Percentiles rank a stretch among this genome's conserved stretches.
Evolutionary conservation across 2,797 vertebrate genomes (phyloP).

Genomic region (Cynopterus sphinx): DNA sequence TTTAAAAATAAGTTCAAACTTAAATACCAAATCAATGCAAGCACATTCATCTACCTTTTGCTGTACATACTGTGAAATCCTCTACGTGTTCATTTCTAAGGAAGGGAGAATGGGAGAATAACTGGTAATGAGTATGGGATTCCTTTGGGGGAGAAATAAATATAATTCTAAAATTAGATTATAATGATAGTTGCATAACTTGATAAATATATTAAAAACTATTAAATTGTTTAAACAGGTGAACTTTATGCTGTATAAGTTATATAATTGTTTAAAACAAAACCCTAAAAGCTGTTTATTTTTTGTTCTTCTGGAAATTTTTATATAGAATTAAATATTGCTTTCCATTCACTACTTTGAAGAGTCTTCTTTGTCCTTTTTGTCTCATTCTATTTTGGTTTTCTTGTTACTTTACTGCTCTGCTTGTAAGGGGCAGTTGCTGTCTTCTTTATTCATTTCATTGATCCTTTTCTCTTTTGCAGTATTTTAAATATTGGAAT

Average conservation of each 20-base stretch:
- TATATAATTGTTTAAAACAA: slow-evolving; percentile 18
- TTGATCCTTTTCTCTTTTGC: background rate
- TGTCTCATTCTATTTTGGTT: background rate
- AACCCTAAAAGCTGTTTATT: background rate
- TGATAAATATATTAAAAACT: background rate
- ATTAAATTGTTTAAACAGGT: background rate
- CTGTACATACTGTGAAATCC: background rate
- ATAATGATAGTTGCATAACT: background rate
- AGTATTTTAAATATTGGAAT: background rate
- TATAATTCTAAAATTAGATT: background rate
- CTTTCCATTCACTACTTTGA: background rate
- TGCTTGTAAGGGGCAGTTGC: background rate
- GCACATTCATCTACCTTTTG: slow-evolving; percentile 24
- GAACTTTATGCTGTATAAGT: background rate
- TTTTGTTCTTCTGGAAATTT: background rate
- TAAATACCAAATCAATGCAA: slow-evolving; percentile 21
- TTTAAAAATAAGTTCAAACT: slow-evolving; percentile 40
- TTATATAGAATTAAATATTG: background rate
- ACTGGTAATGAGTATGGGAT: background rate
- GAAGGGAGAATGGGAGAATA: background rate
- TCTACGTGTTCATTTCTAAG: background rate
- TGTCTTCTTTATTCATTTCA: background rate
- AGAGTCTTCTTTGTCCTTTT: background rate
- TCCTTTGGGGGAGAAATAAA: background rate
- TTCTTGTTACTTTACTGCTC: background rate